Evolutionary conservation across 2,888 invertebrate genomes (phyloP).

Genomic region (Ceratothoa steindachneri): DNA sequence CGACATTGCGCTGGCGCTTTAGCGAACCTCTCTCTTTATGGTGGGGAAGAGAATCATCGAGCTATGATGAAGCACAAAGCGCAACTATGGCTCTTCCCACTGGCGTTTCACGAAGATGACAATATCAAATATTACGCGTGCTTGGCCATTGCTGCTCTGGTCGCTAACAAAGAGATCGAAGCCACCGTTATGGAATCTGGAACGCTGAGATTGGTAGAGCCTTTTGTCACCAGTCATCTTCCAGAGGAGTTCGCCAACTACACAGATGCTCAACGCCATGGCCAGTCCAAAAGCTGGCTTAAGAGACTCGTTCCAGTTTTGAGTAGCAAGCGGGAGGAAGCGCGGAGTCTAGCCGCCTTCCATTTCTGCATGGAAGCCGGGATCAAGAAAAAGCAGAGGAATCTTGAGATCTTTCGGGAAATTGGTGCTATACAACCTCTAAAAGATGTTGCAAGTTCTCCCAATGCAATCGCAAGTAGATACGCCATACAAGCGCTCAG

Average conservation of each 20-base stretch:
- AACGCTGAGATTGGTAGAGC: slow-evolving; percentile 93
- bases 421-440: slow-evolving; percentile 92
- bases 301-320: slow-evolving; percentile 87
- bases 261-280: slow-evolving; percentile 87
- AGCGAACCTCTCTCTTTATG: slow-evolving; percentile 92
- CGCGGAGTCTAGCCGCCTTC: slow-evolving; percentile 92
- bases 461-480: slow-evolving; percentile 94
- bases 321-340: slow-evolving; percentile 90
- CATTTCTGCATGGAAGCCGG: slow-evolving; percentile 99
- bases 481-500: slow-evolving; percentile 89
- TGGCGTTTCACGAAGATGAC: slow-evolving; percentile 94
- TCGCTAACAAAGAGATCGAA: slow-evolving; percentile 96
- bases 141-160: slow-evolving; percentile 90
- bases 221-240: slow-evolving; percentile 89
- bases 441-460: slow-evolving; percentile 93
- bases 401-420: slow-evolving; percentile 83
- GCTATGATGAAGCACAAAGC: slow-evolving; percentile 93
- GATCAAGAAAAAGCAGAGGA: slow-evolving; percentile 89
- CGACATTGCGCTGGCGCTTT: slow-evolving; percentile 94
- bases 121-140: slow-evolving; percentile 98
- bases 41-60: slow-evolving; percentile 93
- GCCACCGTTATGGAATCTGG: slow-evolving; percentile 92
- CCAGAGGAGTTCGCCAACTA: slow-evolving; percentile 92
- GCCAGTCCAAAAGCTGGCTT: slow-evolving; percentile 93
- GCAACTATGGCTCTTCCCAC: slow-evolving; percentile 93